Evolutionary conservation across 2,888 invertebrate genomes (phyloP), one percentile per base, ranked within the genome.

Genomic region (Unio pictorum): DNA sequence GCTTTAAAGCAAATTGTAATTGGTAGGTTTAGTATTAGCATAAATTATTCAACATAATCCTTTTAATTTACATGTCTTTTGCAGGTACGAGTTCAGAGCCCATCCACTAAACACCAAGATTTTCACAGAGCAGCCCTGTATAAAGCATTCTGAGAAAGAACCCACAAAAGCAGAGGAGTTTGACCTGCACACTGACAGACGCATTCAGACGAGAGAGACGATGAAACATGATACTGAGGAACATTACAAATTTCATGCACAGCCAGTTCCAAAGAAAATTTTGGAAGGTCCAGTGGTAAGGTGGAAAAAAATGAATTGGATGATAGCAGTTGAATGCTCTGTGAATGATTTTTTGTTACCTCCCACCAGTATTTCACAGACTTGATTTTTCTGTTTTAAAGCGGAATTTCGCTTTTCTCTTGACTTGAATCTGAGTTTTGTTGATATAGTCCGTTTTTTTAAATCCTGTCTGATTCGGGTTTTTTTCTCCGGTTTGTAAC

Each of bases 231-330:
- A 82, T 23, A 83, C 85, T 26, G 93, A 92, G 80, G 93, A 93
- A 78, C 91, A 92, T 0, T 91, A 92, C 3, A 92, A 92, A 76
- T 95, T 95, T 82, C 94, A 94, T 87, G 95, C 95, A 0, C 93
- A 93, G 66, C 94, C 94, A 0, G 88, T 93, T 11, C 94, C 94
- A 59, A 85, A 75, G 61, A 83, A 81, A 56, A 88, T 89, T 17
- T 73, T 88, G 1, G 83, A 86, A 58, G 83, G 83, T 45, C 74
- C 85, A 26, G 82, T 85, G 80, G 89, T 89, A 69, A 72, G 81
- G 69, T n/a, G n/a, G 3, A 15, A 15, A 45, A 45, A 11, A 2
- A 45, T 45, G 45, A 15, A 15, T 15, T 45, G 45, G 15, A 45
- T 45, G 45, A 45, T 45, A 45, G 45, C 45, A 45, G 11, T 45